Percentiles rank a stretch among this genome's conserved stretches.
Conservation (phyloP, 1,140 invertebrate species). For the Battus philenor region DNA sequence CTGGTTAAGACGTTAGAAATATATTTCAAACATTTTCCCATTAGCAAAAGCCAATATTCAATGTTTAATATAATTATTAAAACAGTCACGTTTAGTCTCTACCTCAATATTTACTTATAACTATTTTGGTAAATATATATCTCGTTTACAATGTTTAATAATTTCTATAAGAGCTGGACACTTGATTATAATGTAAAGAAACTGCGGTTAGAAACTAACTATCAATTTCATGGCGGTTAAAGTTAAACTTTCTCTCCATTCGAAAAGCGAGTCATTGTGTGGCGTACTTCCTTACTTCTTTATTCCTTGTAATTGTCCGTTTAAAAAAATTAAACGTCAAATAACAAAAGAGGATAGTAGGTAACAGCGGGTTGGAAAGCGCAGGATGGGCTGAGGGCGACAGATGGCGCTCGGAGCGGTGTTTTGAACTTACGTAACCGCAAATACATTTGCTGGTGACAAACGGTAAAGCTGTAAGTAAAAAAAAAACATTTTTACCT, state of each 20-base stretch:
- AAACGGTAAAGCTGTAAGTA: constrained; percentile 20
- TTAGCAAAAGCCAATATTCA: too few relatives aligned
- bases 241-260: constrained; percentile 48
- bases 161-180: too few relatives aligned
- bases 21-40: too few relatives aligned
- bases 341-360: constrained; percentile 43
- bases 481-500: too few relatives aligned
- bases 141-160: too few relatives aligned
- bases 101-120: too few relatives aligned
- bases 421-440: constrained; percentile 40
- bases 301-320: constrained; percentile 53
- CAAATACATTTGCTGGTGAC: constrained; percentile 35
- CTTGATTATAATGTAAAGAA: constrained; percentile 14
- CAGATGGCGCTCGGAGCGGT: constrained; percentile 47
- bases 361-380: constrained; percentile 42
- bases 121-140: too few relatives aligned
- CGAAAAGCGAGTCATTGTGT: constrained; percentile 32
- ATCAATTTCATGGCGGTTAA: constrained; percentile 55
- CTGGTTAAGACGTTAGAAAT: too few relatives aligned
- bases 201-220: constrained; percentile 46
- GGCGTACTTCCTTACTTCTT: constrained; percentile 62
- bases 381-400: constrained; percentile 63
- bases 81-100: too few relatives aligned
- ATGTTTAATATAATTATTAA: too few relatives aligned
- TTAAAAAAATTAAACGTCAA: constrained; percentile 56